Conservation (phyloP, 2,113 vertebrate species). For the Camelus dromedarius region DNA sequence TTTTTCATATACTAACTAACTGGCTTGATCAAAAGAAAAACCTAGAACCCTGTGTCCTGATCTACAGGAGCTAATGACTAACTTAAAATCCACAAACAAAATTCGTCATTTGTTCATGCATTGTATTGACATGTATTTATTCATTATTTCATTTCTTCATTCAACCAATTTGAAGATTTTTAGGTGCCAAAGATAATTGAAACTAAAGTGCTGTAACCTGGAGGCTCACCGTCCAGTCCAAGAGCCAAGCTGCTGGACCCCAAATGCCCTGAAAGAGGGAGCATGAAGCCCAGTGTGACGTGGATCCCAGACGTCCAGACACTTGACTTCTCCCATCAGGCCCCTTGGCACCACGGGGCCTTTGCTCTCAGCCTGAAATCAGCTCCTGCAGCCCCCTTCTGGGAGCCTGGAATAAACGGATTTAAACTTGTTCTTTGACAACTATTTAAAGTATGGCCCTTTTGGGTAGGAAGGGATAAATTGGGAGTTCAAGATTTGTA, state of each 20-base stretch:
- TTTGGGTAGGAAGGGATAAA: too few species aligned
- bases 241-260: not conserved
- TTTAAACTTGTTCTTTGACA: not conserved
- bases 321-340: fast-evolving
- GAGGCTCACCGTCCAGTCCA: fast-evolving
- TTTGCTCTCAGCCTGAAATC: not conserved
- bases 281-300: fast-evolving
- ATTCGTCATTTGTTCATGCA: not conserved
- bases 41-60: not conserved
- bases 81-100: not conserved
- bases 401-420: too few species aligned
- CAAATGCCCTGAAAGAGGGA: not conserved
- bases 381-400: not conserved
- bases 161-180: not conserved
- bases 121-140: not conserved
- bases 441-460: not conserved
- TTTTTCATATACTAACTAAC: not conserved
- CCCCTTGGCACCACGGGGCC: fast-evolving
- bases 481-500: too few species aligned
- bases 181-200: not conserved
- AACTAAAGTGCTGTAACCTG: not conserved
- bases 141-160: not conserved
- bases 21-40: not conserved
- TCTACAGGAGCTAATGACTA: not conserved
- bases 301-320: not conserved